Base-by-base conservation (phyloP, 2,113 vertebrate species). In the Microtus montanus region DNA sequence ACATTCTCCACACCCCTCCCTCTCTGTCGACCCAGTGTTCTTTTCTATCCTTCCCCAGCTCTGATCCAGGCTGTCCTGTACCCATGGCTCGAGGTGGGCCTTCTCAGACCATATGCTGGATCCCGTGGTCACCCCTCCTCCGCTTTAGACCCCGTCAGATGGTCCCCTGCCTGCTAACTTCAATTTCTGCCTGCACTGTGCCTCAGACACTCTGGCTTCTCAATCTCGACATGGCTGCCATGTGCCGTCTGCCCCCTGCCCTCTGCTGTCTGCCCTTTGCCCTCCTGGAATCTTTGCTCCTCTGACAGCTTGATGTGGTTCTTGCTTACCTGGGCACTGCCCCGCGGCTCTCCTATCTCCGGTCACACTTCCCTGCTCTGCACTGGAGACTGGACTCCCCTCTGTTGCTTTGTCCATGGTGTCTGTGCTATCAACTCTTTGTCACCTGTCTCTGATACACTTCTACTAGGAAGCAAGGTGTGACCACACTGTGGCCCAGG, bases 281-380 rank as follows among this genome's bases (percentile, higher is more conserved):
- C 78, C 54, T 61, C 52, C 58, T 2, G 15, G 4, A 64, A 15
- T 10, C 1, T 17, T 64, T 15, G 28, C 63, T 68, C 49, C 17
- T 22, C 61, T 64, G 83, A 38, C 22, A 28, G 47, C 38, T 47
- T 41, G 13, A 52, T 7, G 12, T 26, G 26, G 41, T 5, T 52
- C 14, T 58, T 26, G 30, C 19, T 22, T 13, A 14, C 13, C 22
- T 11, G 20, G 5, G 19, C 47, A 3, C 47, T 38, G 49, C 26
- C 22, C 64, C 24, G 1, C 0, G 5, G 28, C 9, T 1, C 1
- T 15, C 44, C 0, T 28, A 7, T 17, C 66, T 6, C 28, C 44
- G 7, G 6, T 38, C 10, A 49, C 49, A 3, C 38, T 41, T 38
- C 35, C 9, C 41, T 26, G 2, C 26, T 4, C 54, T 87, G 19